phyloP scores from a whole-genome alignment of 2,888 invertebrate genomes.

The Drosophila picticornis region DNA sequence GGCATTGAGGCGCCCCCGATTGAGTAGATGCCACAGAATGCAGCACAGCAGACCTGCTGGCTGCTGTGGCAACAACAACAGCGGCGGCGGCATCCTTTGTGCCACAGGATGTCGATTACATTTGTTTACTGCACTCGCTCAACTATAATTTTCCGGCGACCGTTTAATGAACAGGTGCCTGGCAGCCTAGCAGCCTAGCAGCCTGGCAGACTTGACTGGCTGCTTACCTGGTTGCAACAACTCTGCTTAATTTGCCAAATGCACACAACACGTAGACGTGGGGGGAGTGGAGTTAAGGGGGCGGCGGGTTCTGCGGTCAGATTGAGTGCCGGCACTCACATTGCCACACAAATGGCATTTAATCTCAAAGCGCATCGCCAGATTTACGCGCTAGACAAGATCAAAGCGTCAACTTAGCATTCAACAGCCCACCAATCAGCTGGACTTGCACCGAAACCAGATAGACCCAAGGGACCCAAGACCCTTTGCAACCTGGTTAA shows the following conservation, averaged over 20 bases:
- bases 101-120: constrained; percentile 76
- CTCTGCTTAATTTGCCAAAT: constrained; percentile 59
- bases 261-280: constrained; percentile 34
- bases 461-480: constrained; percentile 4
- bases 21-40: background rate
- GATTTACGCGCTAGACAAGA: constrained; percentile 79
- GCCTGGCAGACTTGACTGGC: background rate
- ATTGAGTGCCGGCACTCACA: constrained; percentile 52
- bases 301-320: constrained; percentile 28
- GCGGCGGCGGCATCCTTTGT: constrained; percentile 69
- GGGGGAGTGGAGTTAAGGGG: background rate
- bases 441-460: constrained; percentile 25
- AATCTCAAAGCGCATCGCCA: constrained; percentile 75
- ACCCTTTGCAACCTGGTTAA: constrained; percentile 6
- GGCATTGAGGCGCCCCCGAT: constrained; percentile 45
- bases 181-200: background rate
- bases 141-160: constrained; percentile 71
- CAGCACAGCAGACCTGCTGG: constrained; percentile 38
- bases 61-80: constrained; percentile 11
- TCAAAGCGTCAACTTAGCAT: constrained; percentile 77
- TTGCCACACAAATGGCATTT: constrained; percentile 72
- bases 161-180: constrained; percentile 77
- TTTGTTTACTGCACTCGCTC: constrained; percentile 75
- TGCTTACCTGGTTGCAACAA: constrained; percentile 24
- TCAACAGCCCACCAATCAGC: constrained; percentile 75